Percentiles rank a stretch among this genome's conserved stretches.
Evolutionary conservation across 2,113 vertebrate genomes (phyloP).

Genomic region (Phylloscopus trochilus): DNA sequence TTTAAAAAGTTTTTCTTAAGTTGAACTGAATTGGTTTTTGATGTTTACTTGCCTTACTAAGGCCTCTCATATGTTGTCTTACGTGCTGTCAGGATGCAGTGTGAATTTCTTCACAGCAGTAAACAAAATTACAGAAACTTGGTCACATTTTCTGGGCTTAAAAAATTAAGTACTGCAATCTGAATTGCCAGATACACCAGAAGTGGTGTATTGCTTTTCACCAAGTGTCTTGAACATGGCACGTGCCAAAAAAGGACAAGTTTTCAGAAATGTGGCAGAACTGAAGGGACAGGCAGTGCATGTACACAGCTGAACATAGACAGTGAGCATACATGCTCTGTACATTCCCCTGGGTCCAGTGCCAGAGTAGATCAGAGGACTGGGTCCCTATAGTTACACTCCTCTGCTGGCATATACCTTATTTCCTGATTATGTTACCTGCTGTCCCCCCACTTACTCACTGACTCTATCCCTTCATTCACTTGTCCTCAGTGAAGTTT

Average conservation of each 20-base stretch:
- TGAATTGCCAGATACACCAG: not conserved
- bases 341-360: not conserved
- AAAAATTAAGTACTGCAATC: not conserved
- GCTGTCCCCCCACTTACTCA: not conserved
- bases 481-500: not conserved
- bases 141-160: not conserved
- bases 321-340: fast-evolving
- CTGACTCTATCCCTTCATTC: not conserved
- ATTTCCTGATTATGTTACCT: not conserved
- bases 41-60: constrained; percentile 21
- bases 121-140: constrained; percentile 16
- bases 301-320: fast-evolving
- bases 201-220: not conserved
- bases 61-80: not conserved
- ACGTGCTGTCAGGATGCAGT: not conserved
- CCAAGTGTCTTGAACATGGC: not conserved
- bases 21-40: not conserved
- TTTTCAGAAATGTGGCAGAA: not conserved
- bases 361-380: not conserved
- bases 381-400: not conserved
- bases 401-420: not conserved
- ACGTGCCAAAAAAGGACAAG: fast-evolving
- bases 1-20: not conserved
- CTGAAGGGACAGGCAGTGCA: not conserved
- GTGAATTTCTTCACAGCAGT: not conserved